Conservation (phyloP, 23 tunicate species). For the Halocynthia aurantium region DNA sequence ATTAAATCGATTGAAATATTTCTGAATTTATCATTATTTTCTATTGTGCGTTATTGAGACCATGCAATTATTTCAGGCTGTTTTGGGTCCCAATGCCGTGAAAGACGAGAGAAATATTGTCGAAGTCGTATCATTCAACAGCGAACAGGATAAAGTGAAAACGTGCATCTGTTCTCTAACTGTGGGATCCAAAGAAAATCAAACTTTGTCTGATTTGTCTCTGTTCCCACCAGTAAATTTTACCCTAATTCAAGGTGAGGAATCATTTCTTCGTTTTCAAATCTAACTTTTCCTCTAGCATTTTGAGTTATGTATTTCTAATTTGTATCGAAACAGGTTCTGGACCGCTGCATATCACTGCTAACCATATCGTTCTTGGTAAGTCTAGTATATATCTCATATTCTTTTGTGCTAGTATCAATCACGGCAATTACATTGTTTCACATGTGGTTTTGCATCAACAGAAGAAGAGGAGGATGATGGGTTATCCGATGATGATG, state of each 20-base stretch:
- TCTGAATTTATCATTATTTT: too few species aligned
- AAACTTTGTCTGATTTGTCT: conserved; percentile 42
- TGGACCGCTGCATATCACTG: conserved; percentile 75
- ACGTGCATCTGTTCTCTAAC: conserved; percentile 63
- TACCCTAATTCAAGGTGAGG: conserved; percentile 60
- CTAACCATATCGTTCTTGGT: conserved; percentile 76
- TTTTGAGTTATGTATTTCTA: neutral
- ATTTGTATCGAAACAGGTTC: conserved; percentile 41
- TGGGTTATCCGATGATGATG: conserved; percentile 9
- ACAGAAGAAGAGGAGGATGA: neutral
- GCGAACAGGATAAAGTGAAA: conserved; percentile 60
- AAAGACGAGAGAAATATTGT: conserved; percentile 61
- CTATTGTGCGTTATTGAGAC: too few species aligned
- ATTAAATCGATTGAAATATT: too few species aligned
- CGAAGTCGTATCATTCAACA: conserved; percentile 71
- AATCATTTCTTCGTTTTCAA: neutral
- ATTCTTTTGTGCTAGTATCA: too few species aligned
- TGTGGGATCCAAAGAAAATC: conserved; percentile 56
- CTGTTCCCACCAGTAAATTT: conserved; percentile 86
- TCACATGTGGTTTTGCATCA: neutral
- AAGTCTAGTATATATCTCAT: conserved; percentile 4
- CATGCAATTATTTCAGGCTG: conserved; percentile 36
- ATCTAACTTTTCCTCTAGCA: neutral
- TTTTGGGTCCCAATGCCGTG: conserved; percentile 57
- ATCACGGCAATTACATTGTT: neutral